phyloP scores from a whole-genome alignment of 2,888 invertebrate species.

The Allygus modestus region DNA sequence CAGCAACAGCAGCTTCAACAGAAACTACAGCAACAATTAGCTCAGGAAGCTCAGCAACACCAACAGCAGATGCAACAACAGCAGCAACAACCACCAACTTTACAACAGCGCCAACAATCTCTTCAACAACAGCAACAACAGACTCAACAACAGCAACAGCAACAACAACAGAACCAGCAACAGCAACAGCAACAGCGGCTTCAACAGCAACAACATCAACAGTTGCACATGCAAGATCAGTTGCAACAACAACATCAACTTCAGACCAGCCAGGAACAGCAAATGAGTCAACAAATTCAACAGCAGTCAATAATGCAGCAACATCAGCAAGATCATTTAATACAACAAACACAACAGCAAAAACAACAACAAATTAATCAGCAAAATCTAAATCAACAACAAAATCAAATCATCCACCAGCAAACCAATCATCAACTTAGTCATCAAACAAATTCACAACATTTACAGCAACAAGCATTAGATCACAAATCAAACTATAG shows the following conservation, averaged over 20 bases:
- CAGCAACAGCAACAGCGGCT: conserved; percentile 73
- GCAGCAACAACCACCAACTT: conserved; percentile 72
- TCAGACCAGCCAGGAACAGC: conserved; percentile 69
- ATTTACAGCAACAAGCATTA: conserved; percentile 74
- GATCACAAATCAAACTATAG: conserved; percentile 42
- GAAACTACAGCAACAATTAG: conserved; percentile 69
- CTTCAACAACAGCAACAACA: conserved; percentile 76
- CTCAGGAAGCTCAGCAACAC: conserved; percentile 68
- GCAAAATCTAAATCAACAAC: conserved; percentile 78
- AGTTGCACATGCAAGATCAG: conserved; percentile 64
- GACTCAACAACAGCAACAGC: conserved; percentile 73
- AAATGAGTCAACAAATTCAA: conserved; percentile 70
- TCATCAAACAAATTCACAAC: conserved; percentile 74
- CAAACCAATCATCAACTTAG: conserved; percentile 78
- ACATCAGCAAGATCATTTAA: conserved; percentile 67
- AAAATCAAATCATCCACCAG: conserved; percentile 79
- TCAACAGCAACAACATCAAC: conserved; percentile 73
- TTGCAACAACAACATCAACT: conserved; percentile 64
- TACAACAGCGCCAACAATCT: conserved; percentile 69
- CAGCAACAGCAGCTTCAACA: conserved; percentile 67
- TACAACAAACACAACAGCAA: conserved; percentile 68
- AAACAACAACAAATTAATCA: conserved; percentile 71
- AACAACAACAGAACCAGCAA: too few relatives aligned
- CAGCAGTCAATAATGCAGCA: conserved; percentile 58
- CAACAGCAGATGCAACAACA: conserved; percentile 73